These are phyloP conservation scores for Poeciliopsis prolifica DNA, from an alignment of 2,113 vertebrate species.

Conservation along the genomic window DNA sequence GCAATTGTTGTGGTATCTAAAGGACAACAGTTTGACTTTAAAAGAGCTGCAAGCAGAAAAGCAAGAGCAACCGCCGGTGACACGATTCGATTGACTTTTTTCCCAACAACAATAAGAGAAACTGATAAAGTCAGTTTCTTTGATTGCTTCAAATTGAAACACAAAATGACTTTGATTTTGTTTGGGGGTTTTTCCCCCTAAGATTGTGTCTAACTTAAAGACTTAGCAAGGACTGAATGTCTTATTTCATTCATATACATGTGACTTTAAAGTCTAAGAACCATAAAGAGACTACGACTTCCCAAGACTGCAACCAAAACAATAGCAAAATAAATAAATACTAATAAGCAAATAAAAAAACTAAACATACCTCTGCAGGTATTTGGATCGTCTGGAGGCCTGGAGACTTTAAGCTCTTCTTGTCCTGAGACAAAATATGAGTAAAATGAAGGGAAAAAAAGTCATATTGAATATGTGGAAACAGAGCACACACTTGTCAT, in stretches of 20 bases:
- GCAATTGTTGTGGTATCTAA: too few relatives aligned
- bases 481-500: neutral
- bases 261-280: neutral
- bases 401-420: neutral
- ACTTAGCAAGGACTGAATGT: neutral
- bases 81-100: neutral
- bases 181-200: neutral
- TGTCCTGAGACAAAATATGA: neutral
- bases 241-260: neutral
- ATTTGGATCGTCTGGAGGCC: neutral
- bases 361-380: conserved; percentile 49
- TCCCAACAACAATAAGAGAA: neutral
- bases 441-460: neutral
- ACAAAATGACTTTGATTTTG: neutral
- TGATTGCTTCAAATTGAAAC: neutral
- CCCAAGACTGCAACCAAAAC: neutral
- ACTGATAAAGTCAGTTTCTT: neutral
- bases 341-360: neutral
- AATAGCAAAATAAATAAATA: too few relatives aligned
- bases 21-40: neutral
- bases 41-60: neutral
- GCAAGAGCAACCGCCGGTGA: neutral
- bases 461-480: too few relatives aligned
- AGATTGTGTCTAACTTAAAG: neutral
- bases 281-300: neutral